Percentiles rank a stretch among this genome's conserved stretches.
Conservation (phyloP, 2,888 invertebrate genomes). For the Sphaeridia pumilis region DNA sequence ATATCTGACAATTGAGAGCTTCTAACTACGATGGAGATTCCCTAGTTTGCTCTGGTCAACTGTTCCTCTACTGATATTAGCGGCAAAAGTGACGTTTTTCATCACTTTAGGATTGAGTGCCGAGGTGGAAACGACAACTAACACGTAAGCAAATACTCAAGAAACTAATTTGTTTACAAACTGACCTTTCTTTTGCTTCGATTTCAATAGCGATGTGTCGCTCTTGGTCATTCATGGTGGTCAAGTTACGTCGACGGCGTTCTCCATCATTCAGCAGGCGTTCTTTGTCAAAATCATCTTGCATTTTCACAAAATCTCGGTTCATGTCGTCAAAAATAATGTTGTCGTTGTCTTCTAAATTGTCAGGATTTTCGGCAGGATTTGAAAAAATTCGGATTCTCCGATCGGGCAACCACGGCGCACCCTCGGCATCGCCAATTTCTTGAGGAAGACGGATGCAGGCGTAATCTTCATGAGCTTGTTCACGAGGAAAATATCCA, state of each 20-base stretch:
- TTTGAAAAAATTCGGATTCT: slow-evolving; percentile 35
- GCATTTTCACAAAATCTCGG: slow-evolving; percentile 70
- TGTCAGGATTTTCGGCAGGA: slow-evolving; percentile 30
- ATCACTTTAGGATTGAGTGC: too few species aligned
- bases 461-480: slow-evolving; percentile 35
- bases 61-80: too few species aligned
- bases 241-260: slow-evolving; percentile 48
- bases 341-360: slow-evolving; percentile 26
- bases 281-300: slow-evolving; percentile 78
- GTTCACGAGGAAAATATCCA: slow-evolving; percentile 33
- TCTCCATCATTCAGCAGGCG: slow-evolving; percentile 59
- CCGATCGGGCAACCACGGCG: slow-evolving; percentile 33
- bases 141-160: too few species aligned
- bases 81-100: too few species aligned
- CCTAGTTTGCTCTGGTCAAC: too few species aligned
- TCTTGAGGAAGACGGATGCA: slow-evolving; percentile 32
- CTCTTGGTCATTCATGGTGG: slow-evolving; percentile 48
- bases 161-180: too few species aligned
- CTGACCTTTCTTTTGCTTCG: slow-evolving; percentile 70
- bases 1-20: too few species aligned
- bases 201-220: slow-evolving; percentile 45
- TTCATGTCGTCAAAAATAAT: slow-evolving; percentile 31
- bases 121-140: too few species aligned
- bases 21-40: too few species aligned
- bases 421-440: slow-evolving; percentile 34